Evolutionary conservation across 2,888 invertebrate genomes (phyloP).

Genomic region (Drepanosiphum platanoidis): DNA sequence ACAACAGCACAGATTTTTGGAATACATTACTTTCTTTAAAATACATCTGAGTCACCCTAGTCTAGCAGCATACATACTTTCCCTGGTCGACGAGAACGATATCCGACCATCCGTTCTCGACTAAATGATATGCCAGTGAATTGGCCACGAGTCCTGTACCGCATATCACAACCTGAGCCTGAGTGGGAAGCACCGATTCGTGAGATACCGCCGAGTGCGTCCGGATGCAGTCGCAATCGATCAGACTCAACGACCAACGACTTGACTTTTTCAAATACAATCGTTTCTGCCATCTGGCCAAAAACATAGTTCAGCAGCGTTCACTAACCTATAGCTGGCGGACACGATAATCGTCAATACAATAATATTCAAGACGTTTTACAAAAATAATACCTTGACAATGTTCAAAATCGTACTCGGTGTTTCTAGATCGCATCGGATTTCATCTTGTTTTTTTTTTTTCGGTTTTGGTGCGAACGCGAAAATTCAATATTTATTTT

Average conservation of each 20-base stretch:
- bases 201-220: conserved; percentile 15
- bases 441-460: not conserved
- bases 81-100: conserved; percentile 77
- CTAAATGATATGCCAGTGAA: conserved; percentile 80
- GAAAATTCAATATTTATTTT: not conserved
- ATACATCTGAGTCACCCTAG: no score
- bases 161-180: conserved; percentile 72
- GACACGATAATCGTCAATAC: not conserved
- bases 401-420: not conserved
- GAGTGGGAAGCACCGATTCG: conserved; percentile 66
- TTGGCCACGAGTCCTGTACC: conserved; percentile 80
- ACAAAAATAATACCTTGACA: not conserved
- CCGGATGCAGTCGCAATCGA: conserved; percentile 19
- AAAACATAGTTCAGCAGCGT: conserved; percentile 23
- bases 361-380: no score
- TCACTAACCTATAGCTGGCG: not conserved
- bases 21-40: no score
- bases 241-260: not conserved
- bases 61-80: conserved; percentile 67
- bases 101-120: conserved; percentile 76
- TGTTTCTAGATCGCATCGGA: not conserved
- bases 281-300: conserved; percentile 44
- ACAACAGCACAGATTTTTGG: no score
- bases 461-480: not conserved
- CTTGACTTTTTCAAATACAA: conserved; percentile 31